Conservation (phyloP, 1,140 invertebrate species). For the Apis florea region DNA sequence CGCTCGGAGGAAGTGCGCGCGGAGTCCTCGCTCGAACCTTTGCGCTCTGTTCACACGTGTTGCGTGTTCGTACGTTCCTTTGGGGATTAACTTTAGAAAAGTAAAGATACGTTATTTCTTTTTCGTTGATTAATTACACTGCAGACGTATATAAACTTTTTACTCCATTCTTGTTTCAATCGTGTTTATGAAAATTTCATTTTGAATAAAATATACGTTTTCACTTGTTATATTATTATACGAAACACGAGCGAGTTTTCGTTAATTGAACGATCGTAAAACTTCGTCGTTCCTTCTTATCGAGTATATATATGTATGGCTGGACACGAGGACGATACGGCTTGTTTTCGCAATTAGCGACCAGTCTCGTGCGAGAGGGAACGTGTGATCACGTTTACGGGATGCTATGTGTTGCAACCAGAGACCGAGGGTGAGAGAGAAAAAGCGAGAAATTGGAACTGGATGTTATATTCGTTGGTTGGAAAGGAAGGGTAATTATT, state of each 20-base stretch:
- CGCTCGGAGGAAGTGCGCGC: constrained; percentile 37
- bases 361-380: background rate
- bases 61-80: no score
- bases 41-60: background rate
- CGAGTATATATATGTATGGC: background rate
- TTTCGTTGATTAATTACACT: no score
- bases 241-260: no score
- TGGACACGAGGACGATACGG: background rate
- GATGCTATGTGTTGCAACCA: background rate
- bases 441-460: constrained; percentile 25
- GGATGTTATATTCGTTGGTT: background rate
- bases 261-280: no score
- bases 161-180: no score
- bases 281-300: no score
- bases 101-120: no score
- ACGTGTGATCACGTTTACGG: constrained; percentile 35
- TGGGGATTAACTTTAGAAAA: no score
- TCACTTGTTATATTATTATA: no score
- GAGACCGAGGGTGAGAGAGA: constrained; percentile 7
- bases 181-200: no score
- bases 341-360: constrained; percentile 41
- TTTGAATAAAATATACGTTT: no score
- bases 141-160: no score
- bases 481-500: constrained; percentile 72
- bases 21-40: constrained; percentile 14